Evolutionary conservation across 2,797 vertebrate genomes (phyloP).

Genomic region (Syngnathus rostellatus): DNA sequence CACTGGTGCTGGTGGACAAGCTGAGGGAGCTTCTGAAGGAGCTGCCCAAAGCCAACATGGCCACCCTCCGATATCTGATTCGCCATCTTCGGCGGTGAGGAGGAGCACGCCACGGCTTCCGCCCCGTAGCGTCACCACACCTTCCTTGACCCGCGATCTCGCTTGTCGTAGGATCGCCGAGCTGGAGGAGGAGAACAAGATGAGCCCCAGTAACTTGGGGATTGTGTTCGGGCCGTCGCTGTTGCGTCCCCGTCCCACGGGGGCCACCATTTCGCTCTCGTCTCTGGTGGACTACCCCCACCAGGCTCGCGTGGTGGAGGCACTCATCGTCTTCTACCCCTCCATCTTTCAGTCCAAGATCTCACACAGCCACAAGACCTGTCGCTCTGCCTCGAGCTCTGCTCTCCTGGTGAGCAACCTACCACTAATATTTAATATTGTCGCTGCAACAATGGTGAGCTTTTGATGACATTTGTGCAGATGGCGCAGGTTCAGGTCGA

Average conservation of each 20-base stretch:
- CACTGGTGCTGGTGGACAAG: constrained; percentile 68
- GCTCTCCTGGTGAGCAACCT: constrained; percentile 45
- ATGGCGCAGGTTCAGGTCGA: constrained; percentile 12
- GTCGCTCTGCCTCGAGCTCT: constrained; percentile 26
- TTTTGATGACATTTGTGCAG: not conserved
- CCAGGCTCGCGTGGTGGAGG: constrained; percentile 88
- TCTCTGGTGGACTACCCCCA: constrained; percentile 96
- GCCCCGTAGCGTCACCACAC: not conserved
- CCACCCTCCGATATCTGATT: constrained; percentile 79
- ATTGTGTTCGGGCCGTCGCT: constrained; percentile 93
- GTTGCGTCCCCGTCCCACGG: constrained; percentile 87
- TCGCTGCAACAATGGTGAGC: not conserved
- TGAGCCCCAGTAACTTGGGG: constrained; percentile 90
- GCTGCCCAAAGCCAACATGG: constrained; percentile 74
- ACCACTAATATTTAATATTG: not conserved
- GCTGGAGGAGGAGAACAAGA: constrained; percentile 90
- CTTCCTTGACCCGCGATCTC: not conserved
- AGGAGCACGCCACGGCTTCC: fast-evolving
- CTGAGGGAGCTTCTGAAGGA: constrained; percentile 77
- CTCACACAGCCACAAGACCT: constrained; percentile 24
- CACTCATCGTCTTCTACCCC: constrained; percentile 82
- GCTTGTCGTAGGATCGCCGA: constrained; percentile 76
- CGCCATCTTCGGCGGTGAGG: constrained; percentile 83
- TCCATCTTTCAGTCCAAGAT: constrained; percentile 73
- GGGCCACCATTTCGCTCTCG: constrained; percentile 89